Base-by-base conservation (phyloP, 2,113 vertebrate genomes). In the Brevimyrus niger region DNA sequence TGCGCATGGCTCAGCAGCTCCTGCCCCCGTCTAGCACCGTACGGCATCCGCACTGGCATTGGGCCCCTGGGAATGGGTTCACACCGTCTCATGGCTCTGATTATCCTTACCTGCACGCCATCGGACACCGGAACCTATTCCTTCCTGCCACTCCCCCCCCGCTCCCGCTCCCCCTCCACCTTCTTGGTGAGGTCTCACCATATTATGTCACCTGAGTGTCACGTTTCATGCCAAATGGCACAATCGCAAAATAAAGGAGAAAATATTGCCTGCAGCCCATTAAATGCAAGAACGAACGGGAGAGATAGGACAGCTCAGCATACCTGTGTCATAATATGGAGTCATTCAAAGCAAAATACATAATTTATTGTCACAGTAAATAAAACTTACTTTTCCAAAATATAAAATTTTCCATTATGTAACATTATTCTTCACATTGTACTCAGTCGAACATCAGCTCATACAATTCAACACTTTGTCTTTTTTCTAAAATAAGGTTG, bases 381-480 rank as follows among this genome's bases (percentile, higher is more conserved):
- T n/a, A 42, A 42, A 23, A 50, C 48, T 51, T 10, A 61, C n/a
- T 89, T 42, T 48, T 69, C 35, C 76, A 85, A 85, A 84, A 87
- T 90, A 90, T 53, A 90, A 87, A 87, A 90, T 35, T 73, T 21
- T 89, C 27, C 73, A 50, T 44, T 76, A 69, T 89, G 42, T 55
- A 90, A 87, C 46, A 87, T 55, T 87, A 80, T 13, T 50, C 83
- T 50, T 86, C 55, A 44, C 27, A 88, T 83, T 86, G 82, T 53
- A 47, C 5, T 31, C 31, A 55, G 31, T 85, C 76, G n/a, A 80
- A n/a, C 23, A 11, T n/a, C 51, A 47, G 31, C 55, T 21, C 19
- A 2, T 27, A 17, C 38, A 7, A 44, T 17, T 47, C 47, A 80
- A 80, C 13, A 31, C 23, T 47, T 44, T 50, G 55, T n/a, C 47